These are phyloP conservation scores for Perca flavescens DNA, from an alignment of 2,113 vertebrate genomes.

Conservation along the genomic window DNA sequence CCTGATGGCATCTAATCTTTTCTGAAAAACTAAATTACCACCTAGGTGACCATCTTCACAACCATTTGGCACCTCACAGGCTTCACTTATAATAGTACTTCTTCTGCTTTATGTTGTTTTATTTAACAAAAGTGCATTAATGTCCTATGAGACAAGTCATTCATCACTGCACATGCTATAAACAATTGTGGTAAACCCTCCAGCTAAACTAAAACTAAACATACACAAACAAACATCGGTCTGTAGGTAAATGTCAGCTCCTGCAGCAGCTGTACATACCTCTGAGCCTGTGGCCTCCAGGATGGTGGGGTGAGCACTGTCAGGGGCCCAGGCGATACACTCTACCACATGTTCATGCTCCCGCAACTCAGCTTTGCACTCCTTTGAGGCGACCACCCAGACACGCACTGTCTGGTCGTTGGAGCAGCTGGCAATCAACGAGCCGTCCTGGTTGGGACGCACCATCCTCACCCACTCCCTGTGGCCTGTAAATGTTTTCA, in stretches of 20 bases:
- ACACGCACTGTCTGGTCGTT: conserved; percentile 99
- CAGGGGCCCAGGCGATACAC: conserved; percentile 98
- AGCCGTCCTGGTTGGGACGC: conserved; percentile 98
- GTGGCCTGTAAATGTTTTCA: conserved; percentile 99
- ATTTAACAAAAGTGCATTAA: neutral
- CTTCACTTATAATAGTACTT: neutral
- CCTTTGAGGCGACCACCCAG: conserved; percentile 97
- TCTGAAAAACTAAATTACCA: neutral
- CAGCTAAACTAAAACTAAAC: neutral
- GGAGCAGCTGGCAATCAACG: conserved; percentile 97
- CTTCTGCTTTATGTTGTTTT: neutral
- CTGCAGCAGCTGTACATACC: conserved; percentile 80
- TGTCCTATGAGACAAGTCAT: neutral
- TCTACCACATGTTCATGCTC: conserved; percentile 99
- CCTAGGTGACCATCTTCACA: neutral
- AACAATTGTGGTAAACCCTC: conserved; percentile 15
- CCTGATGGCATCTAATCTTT: neutral
- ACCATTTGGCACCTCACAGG: neutral
- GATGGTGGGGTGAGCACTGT: conserved; percentile 95
- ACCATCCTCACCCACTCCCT: conserved; percentile 99
- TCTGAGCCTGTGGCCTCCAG: conserved; percentile 98
- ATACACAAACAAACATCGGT: neutral
- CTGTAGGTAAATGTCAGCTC: conserved; percentile 1
- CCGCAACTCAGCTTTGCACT: conserved; percentile 98
- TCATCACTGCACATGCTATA: neutral